A percentile compares a stretch with the other conserved stretches of the same genome.
phyloP scores from a whole-genome alignment of 1,140 invertebrate genomes.

The Pararge aegeria region DNA sequence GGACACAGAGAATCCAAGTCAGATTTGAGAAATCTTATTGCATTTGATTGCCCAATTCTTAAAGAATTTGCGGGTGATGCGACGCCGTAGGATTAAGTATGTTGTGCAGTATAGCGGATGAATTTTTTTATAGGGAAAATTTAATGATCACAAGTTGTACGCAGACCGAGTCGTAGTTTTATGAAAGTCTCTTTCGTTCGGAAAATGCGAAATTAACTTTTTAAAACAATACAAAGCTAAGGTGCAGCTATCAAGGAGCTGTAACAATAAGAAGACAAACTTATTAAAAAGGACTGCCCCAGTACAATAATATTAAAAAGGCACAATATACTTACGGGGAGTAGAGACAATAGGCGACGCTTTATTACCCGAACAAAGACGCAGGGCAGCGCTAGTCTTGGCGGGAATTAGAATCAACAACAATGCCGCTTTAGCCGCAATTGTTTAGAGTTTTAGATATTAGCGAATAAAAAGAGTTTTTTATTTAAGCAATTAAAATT shows the following conservation, averaged over 20 bases:
- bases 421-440: conserved; percentile 4
- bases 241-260: conserved; percentile 5
- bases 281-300: conserved; percentile 9
- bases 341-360: not conserved
- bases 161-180: too few relatives aligned
- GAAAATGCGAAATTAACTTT: not conserved
- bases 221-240: not conserved
- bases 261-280: conserved; percentile 13
- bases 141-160: too few relatives aligned
- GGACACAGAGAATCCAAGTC: too few relatives aligned
- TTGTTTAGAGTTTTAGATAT: not conserved
- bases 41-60: too few relatives aligned
- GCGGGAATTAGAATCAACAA: conserved; percentile 10
- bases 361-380: conserved; percentile 12
- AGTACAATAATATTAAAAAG: not conserved
- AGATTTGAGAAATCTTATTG: too few relatives aligned
- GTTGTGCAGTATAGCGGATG: too few relatives aligned
- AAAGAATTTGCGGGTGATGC: too few relatives aligned
- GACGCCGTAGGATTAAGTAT: too few relatives aligned
- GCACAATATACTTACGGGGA: conserved; percentile 3
- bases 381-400: not conserved
- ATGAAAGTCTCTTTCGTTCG: not conserved
- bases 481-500: too few relatives aligned
- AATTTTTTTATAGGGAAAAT: too few relatives aligned
- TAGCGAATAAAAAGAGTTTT: not conserved